phyloP scores from a whole-genome alignment of 1,140 invertebrate genomes.

The Philopotamus ludificatus region DNA sequence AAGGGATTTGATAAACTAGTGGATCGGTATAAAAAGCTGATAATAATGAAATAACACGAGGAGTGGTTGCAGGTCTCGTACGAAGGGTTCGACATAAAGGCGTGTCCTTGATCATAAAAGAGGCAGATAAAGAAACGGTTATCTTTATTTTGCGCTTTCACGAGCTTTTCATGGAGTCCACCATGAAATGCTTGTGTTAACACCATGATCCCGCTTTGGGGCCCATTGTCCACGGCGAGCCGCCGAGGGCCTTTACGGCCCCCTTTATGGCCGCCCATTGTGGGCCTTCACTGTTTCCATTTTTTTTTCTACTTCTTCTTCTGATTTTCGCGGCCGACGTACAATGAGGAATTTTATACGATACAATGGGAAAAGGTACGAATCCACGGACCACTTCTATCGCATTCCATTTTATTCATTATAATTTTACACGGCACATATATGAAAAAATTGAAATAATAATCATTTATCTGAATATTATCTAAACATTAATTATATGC shows the following conservation, averaged over 20 bases:
- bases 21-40: conserved; percentile 8
- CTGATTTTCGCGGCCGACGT: no score
- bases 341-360: no score
- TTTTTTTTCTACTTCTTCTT: no score
- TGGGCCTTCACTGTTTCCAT: background rate
- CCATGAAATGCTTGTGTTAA: conserved; percentile 1
- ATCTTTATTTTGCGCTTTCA: conserved; percentile 10
- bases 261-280: conserved; percentile 1
- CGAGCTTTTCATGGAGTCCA: background rate
- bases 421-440: background rate
- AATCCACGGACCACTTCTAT: background rate
- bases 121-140: conserved; percentile 15
- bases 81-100: conserved; percentile 4
- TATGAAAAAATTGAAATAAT: background rate
- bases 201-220: conserved; percentile 9
- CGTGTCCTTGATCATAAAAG: conserved; percentile 10
- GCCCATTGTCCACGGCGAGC: background rate
- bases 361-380: background rate
- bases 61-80: background rate
- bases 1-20: background rate
- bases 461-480: background rate
- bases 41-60: background rate
- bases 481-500: background rate
- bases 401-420: background rate
- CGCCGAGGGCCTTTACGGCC: conserved; percentile 1